Percentiles rank a stretch among this genome's conserved stretches.
phyloP scores from a whole-genome alignment of 2,797 vertebrate species.

The Pseudochaenichthys georgianus region DNA sequence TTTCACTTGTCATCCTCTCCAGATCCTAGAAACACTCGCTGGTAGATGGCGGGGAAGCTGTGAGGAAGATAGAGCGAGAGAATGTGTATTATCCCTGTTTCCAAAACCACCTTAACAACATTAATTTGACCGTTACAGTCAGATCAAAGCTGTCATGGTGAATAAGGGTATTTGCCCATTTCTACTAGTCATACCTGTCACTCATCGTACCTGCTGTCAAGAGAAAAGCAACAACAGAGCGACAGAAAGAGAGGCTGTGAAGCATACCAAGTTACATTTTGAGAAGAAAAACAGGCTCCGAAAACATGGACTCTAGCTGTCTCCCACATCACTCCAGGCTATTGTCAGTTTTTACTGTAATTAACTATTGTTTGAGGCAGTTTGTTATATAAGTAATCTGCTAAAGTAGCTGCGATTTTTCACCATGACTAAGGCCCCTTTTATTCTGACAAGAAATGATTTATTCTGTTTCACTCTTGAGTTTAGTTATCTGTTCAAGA shows the following conservation, averaged over 20 bases:
- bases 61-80: conserved; percentile 6
- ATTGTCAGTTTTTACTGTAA: conserved; percentile 14
- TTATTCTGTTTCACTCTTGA: not conserved
- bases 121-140: conserved; percentile 34
- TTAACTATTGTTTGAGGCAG: conserved; percentile 21
- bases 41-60: conserved; percentile 15
- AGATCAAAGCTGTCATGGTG: conserved; percentile 36
- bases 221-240: conserved; percentile 22
- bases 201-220: conserved; percentile 23
- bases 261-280: conserved; percentile 21
- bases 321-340: not conserved
- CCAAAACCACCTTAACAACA: conserved; percentile 13
- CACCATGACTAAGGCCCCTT: not conserved
- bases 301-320: conserved; percentile 14
- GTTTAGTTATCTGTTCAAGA: not conserved
- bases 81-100: conserved; percentile 1
- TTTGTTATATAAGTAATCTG: conserved; percentile 16
- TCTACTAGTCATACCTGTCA: conserved; percentile 30
- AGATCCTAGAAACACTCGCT: conserved; percentile 38
- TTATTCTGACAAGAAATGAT: conserved; percentile 1
- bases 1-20: conserved; percentile 63
- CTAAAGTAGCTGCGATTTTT: conserved; percentile 8
- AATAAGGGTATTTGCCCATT: conserved; percentile 39
- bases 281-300: not conserved
- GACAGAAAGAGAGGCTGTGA: conserved; percentile 23